phyloP scores from a whole-genome alignment of 2,113 vertebrate genomes.

The Xenopus borealis region DNA sequence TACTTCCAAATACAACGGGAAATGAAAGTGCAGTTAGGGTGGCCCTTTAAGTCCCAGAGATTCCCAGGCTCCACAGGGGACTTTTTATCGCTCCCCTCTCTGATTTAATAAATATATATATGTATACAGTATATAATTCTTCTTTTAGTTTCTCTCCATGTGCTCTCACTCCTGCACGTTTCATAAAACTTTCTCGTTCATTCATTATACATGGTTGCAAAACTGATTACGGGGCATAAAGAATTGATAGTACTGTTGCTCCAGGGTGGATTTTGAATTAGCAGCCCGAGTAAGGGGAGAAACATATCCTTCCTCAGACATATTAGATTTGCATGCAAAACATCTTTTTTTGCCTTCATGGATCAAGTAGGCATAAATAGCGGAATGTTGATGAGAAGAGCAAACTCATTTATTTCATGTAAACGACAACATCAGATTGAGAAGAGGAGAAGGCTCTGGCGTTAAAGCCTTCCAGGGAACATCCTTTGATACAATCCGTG shows the following conservation, averaged over 20 bases:
- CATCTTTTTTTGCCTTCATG: slow-evolving; percentile 40
- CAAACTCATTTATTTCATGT: slow-evolving; percentile 47
- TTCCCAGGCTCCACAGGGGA: no score
- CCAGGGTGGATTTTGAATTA: slow-evolving; percentile 42
- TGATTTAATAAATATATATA: slow-evolving; percentile 26
- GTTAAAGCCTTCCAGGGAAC: slow-evolving; percentile 43
- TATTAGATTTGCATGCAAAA: slow-evolving; percentile 48
- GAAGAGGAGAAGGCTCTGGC: slow-evolving; percentile 18
- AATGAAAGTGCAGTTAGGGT: no score
- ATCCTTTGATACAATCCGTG: slow-evolving; percentile 35
- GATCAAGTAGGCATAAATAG: slow-evolving; percentile 43
- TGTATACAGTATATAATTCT: background rate
- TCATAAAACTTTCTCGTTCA: slow-evolving; percentile 40
- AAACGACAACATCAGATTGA: slow-evolving; percentile 43
- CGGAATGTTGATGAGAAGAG: slow-evolving; percentile 44
- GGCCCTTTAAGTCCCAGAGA: no score
- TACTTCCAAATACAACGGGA: no score
- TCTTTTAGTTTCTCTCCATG: background rate
- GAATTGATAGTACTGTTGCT: slow-evolving; percentile 45
- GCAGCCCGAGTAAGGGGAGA: slow-evolving; percentile 33
- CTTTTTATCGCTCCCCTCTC: background rate
- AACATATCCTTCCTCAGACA: slow-evolving; percentile 24
- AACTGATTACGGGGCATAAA: slow-evolving; percentile 47
- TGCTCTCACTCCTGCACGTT: slow-evolving; percentile 17
- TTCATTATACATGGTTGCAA: slow-evolving; percentile 43